Evolutionary conservation across 1,140 invertebrate genomes (phyloP), one percentile per base, ranked within the genome.

Genomic region (Laupala kohalensis): DNA sequence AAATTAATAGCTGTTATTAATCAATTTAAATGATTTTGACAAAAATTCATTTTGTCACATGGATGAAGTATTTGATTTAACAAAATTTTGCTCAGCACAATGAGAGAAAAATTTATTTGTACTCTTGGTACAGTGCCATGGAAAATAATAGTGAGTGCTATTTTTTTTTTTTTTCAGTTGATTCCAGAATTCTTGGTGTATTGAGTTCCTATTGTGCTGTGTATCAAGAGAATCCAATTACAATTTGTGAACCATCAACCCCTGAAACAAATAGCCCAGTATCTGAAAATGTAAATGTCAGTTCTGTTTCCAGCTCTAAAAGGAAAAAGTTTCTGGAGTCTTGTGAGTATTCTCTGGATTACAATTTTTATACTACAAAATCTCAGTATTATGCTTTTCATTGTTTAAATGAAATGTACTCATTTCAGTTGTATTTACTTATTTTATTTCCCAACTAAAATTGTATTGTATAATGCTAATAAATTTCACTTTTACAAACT

Each of bases 261-360:
- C 77, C 81, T 53, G 65, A 70, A 67, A 72, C 37, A 24, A 28
- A 53, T 65, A 72, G 64, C 6, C 67, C 67, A 6, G 67, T 29
- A 12, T 29, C 15, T 29, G 29, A 23, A 19, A 37, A 29, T 23
- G 6, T 3, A 6, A 27, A 12, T n/a, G 5, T 27, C 27, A 28
- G 67, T 30, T 27, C 67, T 23, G 12, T 27, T 29, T 29, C 67
- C 3, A n/a, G 26, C 23, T 37, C n/a, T n/a, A 82, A 81, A 74
- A 82, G 80, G 12, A 77, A 76, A 5, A 78, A 78, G 70, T 79
- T 90, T 3, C 83, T 85, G 1, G 83, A 86, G n/a, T 84, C 86
- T 75, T 81, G 81, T 83, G 73, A 76, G 74, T 68, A 37, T 5
- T 71, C n/a, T n/a, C n/a, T 62, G 24, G 25, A 6, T 29, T 66